A percentile compares a stretch with the other conserved stretches of the same genome.
phyloP scores from a whole-genome alignment of 2,797 vertebrate genomes.

The Rhodeus uyekii region DNA sequence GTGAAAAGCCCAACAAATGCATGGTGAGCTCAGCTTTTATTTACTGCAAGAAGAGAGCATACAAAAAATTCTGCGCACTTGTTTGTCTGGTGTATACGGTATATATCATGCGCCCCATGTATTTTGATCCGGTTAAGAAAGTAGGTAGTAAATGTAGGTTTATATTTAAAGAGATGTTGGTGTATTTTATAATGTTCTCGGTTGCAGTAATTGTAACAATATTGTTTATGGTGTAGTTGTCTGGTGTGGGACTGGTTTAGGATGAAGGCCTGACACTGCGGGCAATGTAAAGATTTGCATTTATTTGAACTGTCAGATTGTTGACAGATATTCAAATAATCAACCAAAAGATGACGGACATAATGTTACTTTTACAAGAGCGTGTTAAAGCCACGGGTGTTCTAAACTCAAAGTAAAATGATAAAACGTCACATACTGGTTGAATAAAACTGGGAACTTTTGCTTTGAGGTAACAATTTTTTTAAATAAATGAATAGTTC shows the following conservation, averaged over 20 bases:
- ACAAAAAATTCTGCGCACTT: not conserved
- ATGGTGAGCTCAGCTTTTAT: conserved; percentile 83
- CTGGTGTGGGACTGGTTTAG: not conserved
- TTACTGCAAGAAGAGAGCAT: not conserved
- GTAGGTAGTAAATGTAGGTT: not conserved
- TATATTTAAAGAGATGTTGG: not conserved
- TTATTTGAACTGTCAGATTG: not conserved
- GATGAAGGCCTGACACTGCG: not conserved
- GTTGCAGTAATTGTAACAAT: not conserved
- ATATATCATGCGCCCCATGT: not conserved
- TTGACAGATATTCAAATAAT: not conserved
- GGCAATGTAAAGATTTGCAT: not conserved
- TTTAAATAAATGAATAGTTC: too few relatives aligned
- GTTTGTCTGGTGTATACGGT: not conserved
- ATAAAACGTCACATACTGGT: not conserved
- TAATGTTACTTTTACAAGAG: not conserved
- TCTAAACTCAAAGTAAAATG: not conserved
- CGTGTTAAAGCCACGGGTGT: not conserved
- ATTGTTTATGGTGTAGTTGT: not conserved
- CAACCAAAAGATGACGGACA: not conserved
- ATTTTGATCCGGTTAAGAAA: not conserved
- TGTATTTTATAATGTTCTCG: not conserved
- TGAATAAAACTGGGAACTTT: not conserved
- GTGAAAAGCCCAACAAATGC: conserved; percentile 96
- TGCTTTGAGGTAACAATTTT: not conserved